Evolutionary conservation across 2,113 vertebrate species (phyloP).

Genomic region (Lutjanus erythropterus): DNA sequence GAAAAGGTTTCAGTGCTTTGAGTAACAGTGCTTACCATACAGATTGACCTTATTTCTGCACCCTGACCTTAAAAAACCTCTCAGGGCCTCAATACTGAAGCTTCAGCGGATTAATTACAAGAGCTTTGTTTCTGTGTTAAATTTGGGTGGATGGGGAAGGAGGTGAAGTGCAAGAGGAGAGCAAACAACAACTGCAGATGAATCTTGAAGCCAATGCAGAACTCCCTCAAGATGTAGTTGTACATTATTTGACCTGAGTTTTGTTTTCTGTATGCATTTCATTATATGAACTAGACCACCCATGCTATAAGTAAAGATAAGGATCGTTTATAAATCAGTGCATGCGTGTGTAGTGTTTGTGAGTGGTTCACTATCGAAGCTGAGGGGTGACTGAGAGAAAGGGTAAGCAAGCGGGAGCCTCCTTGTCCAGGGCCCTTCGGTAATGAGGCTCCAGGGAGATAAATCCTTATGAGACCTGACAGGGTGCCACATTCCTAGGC

Average conservation of each 20-base stretch:
- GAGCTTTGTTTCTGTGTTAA: conserved; percentile 49
- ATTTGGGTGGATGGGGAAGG: background rate
- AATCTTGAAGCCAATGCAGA: background rate
- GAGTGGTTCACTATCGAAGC: background rate
- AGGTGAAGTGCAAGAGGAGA: background rate
- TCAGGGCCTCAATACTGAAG: conserved; percentile 35
- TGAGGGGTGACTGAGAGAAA: conserved; percentile 39
- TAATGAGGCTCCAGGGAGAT: conserved; percentile 78
- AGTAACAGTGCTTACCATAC: conserved; percentile 10
- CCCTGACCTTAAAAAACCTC: conserved; percentile 57
- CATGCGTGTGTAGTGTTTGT: conserved; percentile 10
- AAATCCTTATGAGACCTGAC: conserved; percentile 81
- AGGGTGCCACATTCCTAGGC: conserved; percentile 79
- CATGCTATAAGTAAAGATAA: background rate
- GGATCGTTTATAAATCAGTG: background rate
- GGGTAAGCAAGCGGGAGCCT: conserved; percentile 46
- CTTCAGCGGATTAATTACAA: conserved; percentile 52
- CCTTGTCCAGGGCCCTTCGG: conserved; percentile 61
- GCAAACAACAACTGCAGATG: conserved; percentile 2
- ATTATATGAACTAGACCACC: background rate
- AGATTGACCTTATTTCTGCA: conserved; percentile 45
- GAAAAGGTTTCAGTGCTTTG: conserved; percentile 12
- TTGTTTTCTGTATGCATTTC: background rate
- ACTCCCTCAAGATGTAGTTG: background rate
- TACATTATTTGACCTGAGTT: background rate